Evolutionary conservation across 2,797 vertebrate genomes (phyloP), one percentile per base, ranked within the genome.

Genomic region (Esox lucius): DNA sequence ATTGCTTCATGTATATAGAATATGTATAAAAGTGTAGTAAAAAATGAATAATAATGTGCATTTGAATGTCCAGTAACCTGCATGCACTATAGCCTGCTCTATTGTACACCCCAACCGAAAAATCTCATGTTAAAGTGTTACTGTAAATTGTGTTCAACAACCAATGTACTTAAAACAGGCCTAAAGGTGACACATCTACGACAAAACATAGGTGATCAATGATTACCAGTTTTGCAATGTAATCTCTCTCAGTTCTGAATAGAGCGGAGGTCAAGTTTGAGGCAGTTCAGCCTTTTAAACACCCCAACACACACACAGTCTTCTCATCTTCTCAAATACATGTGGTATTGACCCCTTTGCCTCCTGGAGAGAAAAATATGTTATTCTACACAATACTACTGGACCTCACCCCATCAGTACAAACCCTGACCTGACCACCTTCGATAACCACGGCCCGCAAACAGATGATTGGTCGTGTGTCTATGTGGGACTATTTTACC

Each of bases 381-480:
- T 70, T 82, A 84, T 83, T 86, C 86, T 71, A 80, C 74, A 86
- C 75, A 81, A 80, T 83, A 56, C 75, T 71, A 80, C 80, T 78
- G 77, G 71, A 80, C 70, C 80, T 82, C 77, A 76, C 49, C 62
- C 49, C 53, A 53, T n/a, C 16, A n/a, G 16, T 9, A 7, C 68
- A 75, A 33, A 22, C 48, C 26, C 61, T 77, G 75, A 81, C 80
- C 79, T 81, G 73, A 87, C 61, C 72, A 71, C 84, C 73, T 71
- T 87, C 71, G 53, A 68, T 75, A 84, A 84, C 56, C 73, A 82
- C 67, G 59, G 74, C 70, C 68, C 28, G 19, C 33, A 77, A 64
- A 80, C 56, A 76, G 56, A 64, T 15, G 19, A 22, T 68, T 71
- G 72, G 48, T 71, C n/a, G 33, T 62, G 56, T 72, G 70, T 59